Evolutionary conservation across 2,797 vertebrate genomes (phyloP).

Genomic region (Siniperca scherzeri): DNA sequence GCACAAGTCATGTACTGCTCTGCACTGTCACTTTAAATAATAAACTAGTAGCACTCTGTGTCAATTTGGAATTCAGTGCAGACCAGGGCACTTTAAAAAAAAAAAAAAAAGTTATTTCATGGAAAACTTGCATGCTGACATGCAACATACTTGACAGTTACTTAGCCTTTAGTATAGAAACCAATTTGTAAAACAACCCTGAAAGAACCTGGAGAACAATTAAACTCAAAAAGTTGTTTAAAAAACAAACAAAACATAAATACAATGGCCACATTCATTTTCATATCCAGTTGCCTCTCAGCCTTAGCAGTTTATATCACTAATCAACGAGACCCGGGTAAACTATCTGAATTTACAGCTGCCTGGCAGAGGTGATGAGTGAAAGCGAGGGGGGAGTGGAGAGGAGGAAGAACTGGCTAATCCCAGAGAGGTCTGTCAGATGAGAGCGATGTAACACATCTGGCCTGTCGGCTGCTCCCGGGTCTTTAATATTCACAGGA

Average conservation of each 20-base stretch:
- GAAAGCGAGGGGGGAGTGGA: neutral
- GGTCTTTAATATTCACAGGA: conserved; percentile 85
- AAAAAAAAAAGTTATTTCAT: neutral
- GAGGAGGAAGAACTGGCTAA: conserved; percentile 36
- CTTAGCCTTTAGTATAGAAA: conserved; percentile 20
- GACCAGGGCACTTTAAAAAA: neutral
- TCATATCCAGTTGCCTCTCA: conserved; percentile 5
- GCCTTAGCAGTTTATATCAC: conserved; percentile 13
- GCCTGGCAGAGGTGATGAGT: conserved; percentile 33
- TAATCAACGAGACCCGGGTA: conserved; percentile 10
- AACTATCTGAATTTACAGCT: conserved; percentile 38
- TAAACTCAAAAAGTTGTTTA: neutral
- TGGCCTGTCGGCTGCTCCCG: conserved; percentile 72
- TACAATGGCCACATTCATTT: conserved; percentile 3
- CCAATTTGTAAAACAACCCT: conserved; percentile 20
- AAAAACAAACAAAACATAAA: conserved; percentile 10
- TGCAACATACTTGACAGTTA: conserved; percentile 11
- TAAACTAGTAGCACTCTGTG: conserved; percentile 26
- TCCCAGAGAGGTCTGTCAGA: conserved; percentile 71
- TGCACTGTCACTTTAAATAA: conserved; percentile 54
- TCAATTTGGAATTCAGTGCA: conserved; percentile 32
- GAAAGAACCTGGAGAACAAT: neutral
- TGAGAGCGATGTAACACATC: conserved; percentile 81
- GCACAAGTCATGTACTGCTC: conserved; percentile 50
- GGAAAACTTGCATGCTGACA: neutral